Evolutionary conservation across 2,888 invertebrate genomes (phyloP), one percentile per base, ranked within the genome.

Genomic region (Phragmatobia fuliginosa): DNA sequence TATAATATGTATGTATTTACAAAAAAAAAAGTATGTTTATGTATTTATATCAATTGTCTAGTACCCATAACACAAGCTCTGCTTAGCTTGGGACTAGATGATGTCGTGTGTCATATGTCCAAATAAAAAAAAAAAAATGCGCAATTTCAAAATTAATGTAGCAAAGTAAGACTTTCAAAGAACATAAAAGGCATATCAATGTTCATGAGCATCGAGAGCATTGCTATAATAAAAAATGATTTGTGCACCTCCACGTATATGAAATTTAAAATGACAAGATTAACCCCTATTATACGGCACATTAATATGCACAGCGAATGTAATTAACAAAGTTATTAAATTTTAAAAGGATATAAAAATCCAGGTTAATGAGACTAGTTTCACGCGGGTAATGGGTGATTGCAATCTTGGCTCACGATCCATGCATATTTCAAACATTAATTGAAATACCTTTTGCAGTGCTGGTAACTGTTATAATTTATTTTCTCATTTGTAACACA

Each of bases 371-470:
- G 86, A 83, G 84, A 78, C 66, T 71, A 76, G 70, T 71, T 75
- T 67, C 75, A 70, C 72, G 73, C 70, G 61, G 74, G 78, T 85
- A 85, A 78, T 79, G 73, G 76, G 72, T 77, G 76, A 76, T 71
- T 68, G 74, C 79, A 82, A 83, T 83, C 82, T 86, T 82, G 75
- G 77, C 77, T 75, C 77, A 74, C 82, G 81, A 82, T 80, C 77
- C 83, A 82, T 82, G 83, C 80, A 83, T 84, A 81, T 85, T 86
- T n/a, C 85, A 87, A 28, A 28, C 1, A 28, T 87, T 85, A 84
- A 88, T 86, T 87, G 83, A 82, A 81, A 81, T 82, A 78, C 75
- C 75, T 74, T 83, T 77, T 81, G 76, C 72, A 80, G 49, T 68
- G 28, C 52, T 21, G 77, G 82, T 79, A 78, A 70, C 74, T 62